These are phyloP conservation scores for Pangasius djambal DNA, from an alignment of 2,797 vertebrate species.

Conservation along the genomic window DNA sequence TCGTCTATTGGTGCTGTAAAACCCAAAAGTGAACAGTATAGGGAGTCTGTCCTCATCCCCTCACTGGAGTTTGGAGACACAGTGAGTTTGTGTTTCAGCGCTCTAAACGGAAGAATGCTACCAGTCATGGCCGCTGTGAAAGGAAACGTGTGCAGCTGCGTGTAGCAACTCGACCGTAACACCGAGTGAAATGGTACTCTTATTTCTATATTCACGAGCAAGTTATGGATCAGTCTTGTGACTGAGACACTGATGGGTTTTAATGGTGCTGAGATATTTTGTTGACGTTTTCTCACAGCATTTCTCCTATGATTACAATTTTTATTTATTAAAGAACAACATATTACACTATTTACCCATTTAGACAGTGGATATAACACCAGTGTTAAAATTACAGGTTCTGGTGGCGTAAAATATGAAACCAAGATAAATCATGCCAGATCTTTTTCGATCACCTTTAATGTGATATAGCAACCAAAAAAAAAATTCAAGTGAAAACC, in stretches of 20 bases:
- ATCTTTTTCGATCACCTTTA: background rate
- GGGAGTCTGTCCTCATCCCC: constrained; percentile 7
- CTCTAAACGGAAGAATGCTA: constrained; percentile 48
- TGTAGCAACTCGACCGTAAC: constrained; percentile 22
- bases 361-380: background rate
- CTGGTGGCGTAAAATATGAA: background rate
- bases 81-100: constrained; percentile 54
- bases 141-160: constrained; percentile 45
- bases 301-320: background rate
- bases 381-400: background rate
- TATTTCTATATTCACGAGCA: constrained; percentile 17
- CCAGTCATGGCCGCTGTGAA: constrained; percentile 55
- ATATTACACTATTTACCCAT: background rate
- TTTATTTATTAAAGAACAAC: background rate
- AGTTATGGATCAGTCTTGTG: constrained; percentile 13
- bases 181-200: constrained; percentile 38
- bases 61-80: constrained; percentile 57
- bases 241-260: constrained; percentile 8
- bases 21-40: constrained; percentile 24
- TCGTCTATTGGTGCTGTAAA: constrained; percentile 32
- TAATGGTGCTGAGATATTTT: background rate
- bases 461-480: background rate
- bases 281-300: background rate
- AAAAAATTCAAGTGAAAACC: background rate
- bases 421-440: background rate